phyloP scores from a whole-genome alignment of 2,797 vertebrate genomes.

The Phalanger gymnotis region DNA sequence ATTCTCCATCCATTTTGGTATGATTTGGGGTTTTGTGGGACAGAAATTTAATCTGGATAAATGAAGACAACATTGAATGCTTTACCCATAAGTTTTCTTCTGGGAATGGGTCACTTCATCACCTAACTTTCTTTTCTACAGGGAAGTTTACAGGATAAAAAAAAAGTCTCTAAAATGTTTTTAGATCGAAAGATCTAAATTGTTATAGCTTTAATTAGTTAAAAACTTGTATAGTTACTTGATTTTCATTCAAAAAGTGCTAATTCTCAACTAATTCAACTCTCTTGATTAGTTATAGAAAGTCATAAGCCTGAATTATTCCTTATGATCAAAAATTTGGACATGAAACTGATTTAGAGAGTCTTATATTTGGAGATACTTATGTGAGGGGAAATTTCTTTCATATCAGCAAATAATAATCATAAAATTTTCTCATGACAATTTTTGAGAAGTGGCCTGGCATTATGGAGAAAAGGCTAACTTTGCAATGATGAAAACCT shows the following conservation, averaged over 20 bases:
- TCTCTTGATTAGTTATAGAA: slow-evolving; percentile 69
- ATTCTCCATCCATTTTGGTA: slow-evolving; percentile 35
- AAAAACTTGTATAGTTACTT: slow-evolving; percentile 71
- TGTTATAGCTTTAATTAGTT: slow-evolving; percentile 73
- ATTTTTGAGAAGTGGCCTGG: too few relatives aligned
- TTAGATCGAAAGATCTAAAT: slow-evolving; percentile 66
- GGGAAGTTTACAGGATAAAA: slow-evolving; percentile 59
- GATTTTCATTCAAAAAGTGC: slow-evolving; percentile 69
- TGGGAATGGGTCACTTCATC: slow-evolving; percentile 58
- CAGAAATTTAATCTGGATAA: slow-evolving; percentile 48
- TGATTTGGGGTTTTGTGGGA: slow-evolving; percentile 50
- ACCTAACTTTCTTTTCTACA: slow-evolving; percentile 53
- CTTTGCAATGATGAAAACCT: too few relatives aligned
- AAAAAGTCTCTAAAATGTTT: slow-evolving; percentile 47
- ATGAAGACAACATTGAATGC: slow-evolving; percentile 45
- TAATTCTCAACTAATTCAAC: slow-evolving; percentile 64
- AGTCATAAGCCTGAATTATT: slow-evolving; percentile 64
- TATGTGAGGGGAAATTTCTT: slow-evolving; percentile 42
- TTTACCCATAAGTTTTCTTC: slow-evolving; percentile 55
- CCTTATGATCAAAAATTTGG: slow-evolving; percentile 57
- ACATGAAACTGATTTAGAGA: slow-evolving; percentile 59
- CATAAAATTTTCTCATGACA: slow-evolving; percentile 3
- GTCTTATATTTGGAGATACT: slow-evolving; percentile 42
- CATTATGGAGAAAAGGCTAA: too few relatives aligned
- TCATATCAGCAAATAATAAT: slow-evolving; percentile 17